Evolutionary conservation across 2,888 invertebrate genomes (phyloP).

Genomic region (Orthonevra nobilis): DNA sequence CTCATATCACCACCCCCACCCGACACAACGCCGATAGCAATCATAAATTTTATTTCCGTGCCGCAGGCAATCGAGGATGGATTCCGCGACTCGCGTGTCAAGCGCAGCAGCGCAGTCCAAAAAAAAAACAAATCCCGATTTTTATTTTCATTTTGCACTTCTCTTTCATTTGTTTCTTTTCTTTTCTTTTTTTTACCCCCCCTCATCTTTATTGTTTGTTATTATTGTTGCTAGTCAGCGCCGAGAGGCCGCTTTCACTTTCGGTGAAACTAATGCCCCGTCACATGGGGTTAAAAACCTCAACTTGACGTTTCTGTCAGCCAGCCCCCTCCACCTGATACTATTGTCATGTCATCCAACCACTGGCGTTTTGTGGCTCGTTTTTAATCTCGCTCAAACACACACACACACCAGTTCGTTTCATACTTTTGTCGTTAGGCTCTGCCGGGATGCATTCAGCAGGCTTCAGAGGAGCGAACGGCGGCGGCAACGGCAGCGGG

Average conservation of each 20-base stretch:
- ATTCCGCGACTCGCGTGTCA: constrained; percentile 66
- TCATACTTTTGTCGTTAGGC: constrained; percentile 14
- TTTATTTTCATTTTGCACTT: background rate
- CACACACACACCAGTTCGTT: constrained; percentile 5
- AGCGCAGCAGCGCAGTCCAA: constrained; percentile 52
- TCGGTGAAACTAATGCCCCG: constrained; percentile 65
- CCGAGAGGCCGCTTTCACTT: constrained; percentile 66
- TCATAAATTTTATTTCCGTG: constrained; percentile 65
- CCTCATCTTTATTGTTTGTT: constrained; percentile 59
- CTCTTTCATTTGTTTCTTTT: background rate
- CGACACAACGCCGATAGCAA: constrained; percentile 15
- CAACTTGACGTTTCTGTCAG: constrained; percentile 38
- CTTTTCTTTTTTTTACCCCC: background rate
- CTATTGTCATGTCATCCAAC: background rate
- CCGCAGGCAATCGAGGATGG: constrained; percentile 57
- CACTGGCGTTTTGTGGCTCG: constrained; percentile 20
- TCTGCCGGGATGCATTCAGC: too few species aligned
- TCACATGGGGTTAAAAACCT: constrained; percentile 62
- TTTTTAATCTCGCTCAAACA: constrained; percentile 39
- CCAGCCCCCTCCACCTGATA: background rate
- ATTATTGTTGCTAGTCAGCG: constrained; percentile 57
- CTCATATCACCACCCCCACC: constrained; percentile 15
- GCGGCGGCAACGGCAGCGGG: background rate
- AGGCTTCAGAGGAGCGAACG: background rate
- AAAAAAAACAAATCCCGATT: constrained; percentile 39